Conservation (phyloP, 2,888 invertebrate genomes). For the Synergus gifuensis region DNA sequence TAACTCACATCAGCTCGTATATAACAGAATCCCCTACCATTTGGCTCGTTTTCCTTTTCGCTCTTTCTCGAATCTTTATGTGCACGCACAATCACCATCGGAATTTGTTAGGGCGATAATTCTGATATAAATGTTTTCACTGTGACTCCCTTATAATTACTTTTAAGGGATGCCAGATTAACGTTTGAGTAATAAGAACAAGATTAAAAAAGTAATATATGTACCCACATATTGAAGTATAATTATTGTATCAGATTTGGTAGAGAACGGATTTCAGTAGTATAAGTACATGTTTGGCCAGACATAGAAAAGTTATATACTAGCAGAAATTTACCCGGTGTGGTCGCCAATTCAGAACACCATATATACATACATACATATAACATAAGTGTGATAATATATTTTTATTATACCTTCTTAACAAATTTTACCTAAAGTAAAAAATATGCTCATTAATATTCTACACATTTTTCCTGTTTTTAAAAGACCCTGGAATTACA, state of each 20-base stretch:
- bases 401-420: too few relatives aligned
- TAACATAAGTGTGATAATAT: too few relatives aligned
- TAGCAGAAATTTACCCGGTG: too few relatives aligned
- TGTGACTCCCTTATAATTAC: slow-evolving; percentile 13
- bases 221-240: too few relatives aligned
- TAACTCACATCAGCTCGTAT: slow-evolving; percentile 15
- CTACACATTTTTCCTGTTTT: too few relatives aligned
- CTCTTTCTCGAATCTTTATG: slow-evolving; percentile 27
- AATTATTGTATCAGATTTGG: background rate
- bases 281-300: background rate
- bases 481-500: background rate
- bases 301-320: background rate
- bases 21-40: slow-evolving; percentile 16
- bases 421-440: too few relatives aligned
- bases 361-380: too few relatives aligned
- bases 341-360: too few relatives aligned
- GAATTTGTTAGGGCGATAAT: slow-evolving; percentile 18
- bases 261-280: background rate
- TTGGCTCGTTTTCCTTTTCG: slow-evolving; percentile 2
- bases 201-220: background rate
- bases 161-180: background rate
- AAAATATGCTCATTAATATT: too few relatives aligned
- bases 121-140: background rate
- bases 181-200: background rate
- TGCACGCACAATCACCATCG: slow-evolving; percentile 17